Evolutionary conservation across 2,797 vertebrate species (phyloP), one percentile per base, ranked within the genome.

Genomic region (Gallinago solitaria): DNA sequence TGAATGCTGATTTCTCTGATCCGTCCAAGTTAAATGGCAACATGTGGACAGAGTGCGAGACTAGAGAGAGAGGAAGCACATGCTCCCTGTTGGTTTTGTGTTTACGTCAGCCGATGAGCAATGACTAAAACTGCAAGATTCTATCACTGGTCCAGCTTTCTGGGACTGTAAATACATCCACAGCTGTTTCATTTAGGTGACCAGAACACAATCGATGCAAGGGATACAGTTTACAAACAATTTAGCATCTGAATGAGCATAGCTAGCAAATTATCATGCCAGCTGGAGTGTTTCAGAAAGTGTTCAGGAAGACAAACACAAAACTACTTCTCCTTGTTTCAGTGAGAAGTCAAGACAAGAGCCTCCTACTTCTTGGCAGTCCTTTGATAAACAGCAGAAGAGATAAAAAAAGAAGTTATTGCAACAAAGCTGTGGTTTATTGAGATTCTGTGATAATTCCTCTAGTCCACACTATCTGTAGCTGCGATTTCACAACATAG

Each of bases 171-270:
- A 95, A 70, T 90, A 85, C 16, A 25, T 32, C 30, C 60, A 77
- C 94, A 94, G 83, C 75, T 92, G 81, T 68, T 93, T 83, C 33
- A 39, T 83, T 87, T 89, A 77, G 77, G 45, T 93, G 33, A 89
- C 7, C 17, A 65, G 86, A 89, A 61, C 33, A 87, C 43, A 83
- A 65, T 25, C 3, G 13, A 68, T 83, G 41, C 68, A 75, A 77
- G 39, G 45, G 57, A 80, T 75, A 95, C 18, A 43, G 75, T 1
- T 92, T 77, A 83, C 90, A 95, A 95, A 86, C 57, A 89, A 39
- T 65, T 89, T 59, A 85, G 71, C 51, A 74, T 57, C 64, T 92
- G 80, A 74, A 91, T 50, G 41, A 47, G 28, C 53, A 61, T 24
- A 57, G 54, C 23, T 92, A 12, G 7, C 33, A 89, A 81, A 65